A percentile compares a stretch with the other conserved stretches of the same genome.
phyloP scores from a whole-genome alignment of 2,113 vertebrate species.

The Nettapus auritus region DNA sequence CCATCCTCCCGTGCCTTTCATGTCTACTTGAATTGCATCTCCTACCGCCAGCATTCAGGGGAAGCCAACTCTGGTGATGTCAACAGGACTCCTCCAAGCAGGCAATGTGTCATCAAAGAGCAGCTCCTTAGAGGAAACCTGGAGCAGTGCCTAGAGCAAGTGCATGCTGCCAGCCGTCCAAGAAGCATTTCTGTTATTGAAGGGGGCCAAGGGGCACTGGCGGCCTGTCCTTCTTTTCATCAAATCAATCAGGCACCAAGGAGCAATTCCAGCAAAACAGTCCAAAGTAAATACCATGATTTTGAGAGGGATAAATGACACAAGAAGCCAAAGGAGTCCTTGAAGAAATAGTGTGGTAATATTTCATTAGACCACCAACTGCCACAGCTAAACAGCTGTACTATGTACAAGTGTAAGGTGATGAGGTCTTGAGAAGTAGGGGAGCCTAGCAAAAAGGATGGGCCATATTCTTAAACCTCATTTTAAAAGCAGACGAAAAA shows the following conservation, averaged over 20 bases:
- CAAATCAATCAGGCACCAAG: not conserved
- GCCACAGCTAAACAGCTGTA: not conserved
- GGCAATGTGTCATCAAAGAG: not conserved
- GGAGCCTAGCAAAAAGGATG: not conserved
- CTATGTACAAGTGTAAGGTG: not conserved
- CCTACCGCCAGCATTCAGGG: fast-evolving
- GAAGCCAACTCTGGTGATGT: not conserved
- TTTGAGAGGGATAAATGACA: slow-evolving; percentile 25
- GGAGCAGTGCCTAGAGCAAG: not conserved
- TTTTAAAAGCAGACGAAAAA: not conserved
- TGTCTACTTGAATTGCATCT: not conserved
- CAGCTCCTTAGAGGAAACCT: not conserved
- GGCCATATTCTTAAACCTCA: not conserved
- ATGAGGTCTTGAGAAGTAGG: not conserved
- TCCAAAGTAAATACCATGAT: slow-evolving; percentile 24
- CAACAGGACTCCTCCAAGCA: not conserved
- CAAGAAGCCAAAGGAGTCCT: not conserved
- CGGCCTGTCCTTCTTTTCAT: not conserved
- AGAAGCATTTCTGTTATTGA: not conserved
- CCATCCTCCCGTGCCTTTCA: not conserved
- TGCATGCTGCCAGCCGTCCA: not conserved
- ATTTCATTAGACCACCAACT: slow-evolving; percentile 18
- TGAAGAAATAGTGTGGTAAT: not conserved
- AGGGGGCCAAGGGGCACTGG: not conserved
- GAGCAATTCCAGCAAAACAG: not conserved